These are phyloP conservation scores for Anser cygnoides DNA, from an alignment of 2,113 vertebrate genomes.

Conservation along the genomic window DNA sequence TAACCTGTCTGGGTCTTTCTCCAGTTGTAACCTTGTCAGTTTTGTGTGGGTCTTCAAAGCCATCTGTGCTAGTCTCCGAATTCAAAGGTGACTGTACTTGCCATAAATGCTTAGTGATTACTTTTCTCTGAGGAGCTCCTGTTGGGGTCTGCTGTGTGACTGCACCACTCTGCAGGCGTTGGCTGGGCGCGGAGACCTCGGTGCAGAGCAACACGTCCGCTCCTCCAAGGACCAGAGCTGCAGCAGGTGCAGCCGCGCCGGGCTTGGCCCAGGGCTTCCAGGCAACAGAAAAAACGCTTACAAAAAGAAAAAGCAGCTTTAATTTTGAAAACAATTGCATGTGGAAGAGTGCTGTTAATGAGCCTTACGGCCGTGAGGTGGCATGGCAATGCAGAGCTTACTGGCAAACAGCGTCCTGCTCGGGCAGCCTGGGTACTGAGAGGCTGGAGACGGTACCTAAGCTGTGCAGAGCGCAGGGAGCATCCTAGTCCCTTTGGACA, in stretches of 20 bases:
- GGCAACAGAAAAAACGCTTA: background rate
- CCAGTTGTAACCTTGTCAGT: conserved; percentile 24
- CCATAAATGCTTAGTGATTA: background rate
- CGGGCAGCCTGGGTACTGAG: background rate
- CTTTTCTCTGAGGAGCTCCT: conserved; percentile 43
- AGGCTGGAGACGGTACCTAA: conserved; percentile 42
- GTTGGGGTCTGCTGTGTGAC: background rate
- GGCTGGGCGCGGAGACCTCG: conserved; percentile 26
- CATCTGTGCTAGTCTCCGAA: conserved; percentile 57
- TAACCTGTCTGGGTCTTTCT: conserved; percentile 59
- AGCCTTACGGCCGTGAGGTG: background rate
- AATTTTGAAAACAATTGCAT: background rate
- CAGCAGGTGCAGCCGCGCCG: background rate
- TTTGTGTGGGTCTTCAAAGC: conserved; percentile 59
- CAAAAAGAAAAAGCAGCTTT: conserved; percentile 11
- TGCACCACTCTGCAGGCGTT: background rate
- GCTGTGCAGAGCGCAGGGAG: conserved; percentile 34
- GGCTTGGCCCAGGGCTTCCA: conserved; percentile 41
- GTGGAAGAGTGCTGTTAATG: conserved; percentile 22
- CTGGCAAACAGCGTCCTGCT: conserved; percentile 32
- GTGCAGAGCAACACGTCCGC: background rate
- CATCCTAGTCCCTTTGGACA: conserved; percentile 33
- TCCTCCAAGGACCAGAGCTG: background rate
- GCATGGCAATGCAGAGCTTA: conserved; percentile 28
- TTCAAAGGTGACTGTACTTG: conserved; percentile 21